Evolutionary conservation across 2,888 invertebrate genomes (phyloP).

Genomic region (Chrysina gloriosa): DNA sequence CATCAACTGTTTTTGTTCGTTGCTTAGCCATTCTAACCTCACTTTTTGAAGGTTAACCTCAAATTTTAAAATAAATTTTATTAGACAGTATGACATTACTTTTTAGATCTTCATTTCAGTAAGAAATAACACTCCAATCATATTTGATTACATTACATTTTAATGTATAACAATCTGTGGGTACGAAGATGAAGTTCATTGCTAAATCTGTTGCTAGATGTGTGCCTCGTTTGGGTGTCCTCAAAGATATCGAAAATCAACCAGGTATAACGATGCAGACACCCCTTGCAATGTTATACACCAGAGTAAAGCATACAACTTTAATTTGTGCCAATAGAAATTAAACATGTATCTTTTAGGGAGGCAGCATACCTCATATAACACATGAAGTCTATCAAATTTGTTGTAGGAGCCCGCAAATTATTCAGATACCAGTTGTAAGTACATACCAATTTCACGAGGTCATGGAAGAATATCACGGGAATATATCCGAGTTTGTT

Average conservation of each 20-base stretch:
- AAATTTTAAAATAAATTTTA: background rate
- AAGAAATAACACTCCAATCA: background rate
- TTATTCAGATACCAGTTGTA: conserved; percentile 79
- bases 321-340: background rate
- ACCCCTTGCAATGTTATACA: conserved; percentile 80
- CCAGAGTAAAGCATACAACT: conserved; percentile 69
- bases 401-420: conserved; percentile 71
- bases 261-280: conserved; percentile 74
- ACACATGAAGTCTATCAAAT: conserved; percentile 80
- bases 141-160: background rate
- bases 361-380: conserved; percentile 86
- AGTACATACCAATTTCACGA: conserved; percentile 74
- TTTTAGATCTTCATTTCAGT: conserved; percentile 2
- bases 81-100: conserved; percentile 7
- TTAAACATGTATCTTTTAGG: conserved; percentile 65
- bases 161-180: conserved; percentile 13
- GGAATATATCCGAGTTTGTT: conserved; percentile 77
- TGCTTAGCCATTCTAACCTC: conserved; percentile 9
- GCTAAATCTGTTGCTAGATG: conserved; percentile 71
- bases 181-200: conserved; percentile 76
- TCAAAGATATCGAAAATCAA: conserved; percentile 71
- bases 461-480: conserved; percentile 72
- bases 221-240: conserved; percentile 75
- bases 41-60: background rate
- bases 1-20: too few relatives aligned